Evolutionary conservation across 1,140 invertebrate genomes (phyloP).

Genomic region (Papilio xuthus): DNA sequence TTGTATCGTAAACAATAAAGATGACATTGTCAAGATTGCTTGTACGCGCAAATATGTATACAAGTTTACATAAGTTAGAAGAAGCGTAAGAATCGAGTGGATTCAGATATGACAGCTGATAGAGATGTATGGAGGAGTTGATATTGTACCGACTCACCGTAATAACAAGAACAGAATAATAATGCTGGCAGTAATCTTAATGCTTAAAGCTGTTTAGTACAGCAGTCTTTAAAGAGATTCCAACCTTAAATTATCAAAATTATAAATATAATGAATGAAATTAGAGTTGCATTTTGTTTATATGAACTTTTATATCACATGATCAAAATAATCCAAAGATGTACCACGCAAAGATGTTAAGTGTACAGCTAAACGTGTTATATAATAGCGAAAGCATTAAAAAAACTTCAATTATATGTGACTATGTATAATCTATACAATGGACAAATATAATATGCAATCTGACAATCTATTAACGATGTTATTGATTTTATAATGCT

Average conservation of each 20-base stretch:
- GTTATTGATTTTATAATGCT: background rate
- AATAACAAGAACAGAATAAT: no score
- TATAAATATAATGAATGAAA: no score
- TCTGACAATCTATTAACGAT: background rate
- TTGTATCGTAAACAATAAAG: slow-evolving; percentile 54
- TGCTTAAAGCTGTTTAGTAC: no score
- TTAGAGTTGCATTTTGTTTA: no score
- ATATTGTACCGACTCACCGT: no score
- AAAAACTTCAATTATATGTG: slow-evolving; percentile 49
- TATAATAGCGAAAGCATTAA: slow-evolving; percentile 61
- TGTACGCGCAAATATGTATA: slow-evolving; percentile 36
- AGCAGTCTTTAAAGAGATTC: no score
- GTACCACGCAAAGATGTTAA: background rate
- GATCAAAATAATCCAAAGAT: background rate
- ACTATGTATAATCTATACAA: slow-evolving; percentile 54
- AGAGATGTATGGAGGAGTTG: no score
- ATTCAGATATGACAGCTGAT: no score
- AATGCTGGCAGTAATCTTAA: no score
- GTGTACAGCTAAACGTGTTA: slow-evolving; percentile 41
- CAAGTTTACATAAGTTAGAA: background rate
- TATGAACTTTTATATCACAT: background rate
- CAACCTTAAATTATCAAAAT: no score
- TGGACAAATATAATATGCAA: background rate
- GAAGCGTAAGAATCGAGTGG: no score
- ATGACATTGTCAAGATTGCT: slow-evolving; percentile 58